Evolutionary conservation across 2,797 vertebrate genomes (phyloP), one percentile per base, ranked within the genome.

Genomic region (Epinephelus coioides): DNA sequence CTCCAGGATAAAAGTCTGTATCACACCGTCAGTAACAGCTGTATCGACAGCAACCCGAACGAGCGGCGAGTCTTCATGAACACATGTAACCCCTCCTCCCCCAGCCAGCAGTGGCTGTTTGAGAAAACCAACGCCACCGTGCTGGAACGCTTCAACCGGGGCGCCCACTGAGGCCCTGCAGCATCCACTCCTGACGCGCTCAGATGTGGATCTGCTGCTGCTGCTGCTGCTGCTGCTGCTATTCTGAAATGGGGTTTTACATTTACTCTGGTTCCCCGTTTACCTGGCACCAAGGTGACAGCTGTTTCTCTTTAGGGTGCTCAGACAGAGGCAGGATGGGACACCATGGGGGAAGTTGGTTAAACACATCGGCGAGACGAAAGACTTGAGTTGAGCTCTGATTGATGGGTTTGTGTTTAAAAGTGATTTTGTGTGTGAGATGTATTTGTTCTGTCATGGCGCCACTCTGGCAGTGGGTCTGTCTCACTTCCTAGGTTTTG

Each of bases 61-160:
- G 97, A 98, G 88, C 96, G 94, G 66, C 94, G 95, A 15, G 87
- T 99, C 89, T 98, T 98, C 94, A 99, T 99, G 98, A 98, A 92
- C 86, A 89, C 91, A 18, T 99, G 98, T 76, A 94, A 97, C 87
- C 90, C 97, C 0, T 86, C 94, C 6, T 96, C 97, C 6, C 90
- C 81, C 50, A 96, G 94, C 47, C 98, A 99, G 95, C 97, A 95
- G 89, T 99, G 98, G 98, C 90, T 96, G 76, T 99, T 99, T 77
- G 97, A 98, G 94, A 96, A 94, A 15, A 97, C 95, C 94, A 99
- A 99, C 87, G 63, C 87, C 73, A 98, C 97, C 0, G 94, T 99
- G 86, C 93, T 99, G 91, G 96, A 98, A 79, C 92, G 89, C 50
- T 98, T 99, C 66, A 88, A 90, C 82, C 80, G 12, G 18, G 64